phyloP scores from a whole-genome alignment of 2,113 vertebrate genomes.

The Notothenia coriiceps region DNA sequence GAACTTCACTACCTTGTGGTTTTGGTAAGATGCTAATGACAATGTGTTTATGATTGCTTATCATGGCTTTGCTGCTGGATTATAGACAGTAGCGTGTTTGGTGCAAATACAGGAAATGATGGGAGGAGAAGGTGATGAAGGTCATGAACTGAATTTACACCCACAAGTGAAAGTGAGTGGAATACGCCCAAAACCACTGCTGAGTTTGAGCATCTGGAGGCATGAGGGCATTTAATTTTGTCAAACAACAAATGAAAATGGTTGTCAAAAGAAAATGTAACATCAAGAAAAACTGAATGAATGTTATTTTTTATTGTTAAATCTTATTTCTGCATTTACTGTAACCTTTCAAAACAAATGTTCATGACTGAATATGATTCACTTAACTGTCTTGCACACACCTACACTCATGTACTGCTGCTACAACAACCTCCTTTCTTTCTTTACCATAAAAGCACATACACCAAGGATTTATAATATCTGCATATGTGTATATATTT shows the following conservation, averaged over 20 bases:
- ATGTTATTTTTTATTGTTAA: not conserved
- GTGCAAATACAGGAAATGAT: slow-evolving; percentile 42
- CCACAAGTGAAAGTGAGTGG: not conserved
- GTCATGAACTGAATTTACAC: slow-evolving; percentile 1
- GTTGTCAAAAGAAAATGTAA: not conserved
- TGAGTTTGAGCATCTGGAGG: not conserved
- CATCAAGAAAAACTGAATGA: not conserved
- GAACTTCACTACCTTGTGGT: not conserved
- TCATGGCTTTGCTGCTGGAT: slow-evolving; percentile 1
- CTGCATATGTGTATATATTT: not conserved
- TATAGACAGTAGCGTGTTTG: not conserved
- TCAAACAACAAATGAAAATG: not conserved
- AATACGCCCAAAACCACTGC: not conserved
- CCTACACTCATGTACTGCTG: not conserved
- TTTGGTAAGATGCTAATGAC: not conserved
- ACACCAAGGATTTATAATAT: not conserved
- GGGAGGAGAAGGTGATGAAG: slow-evolving; percentile 19
- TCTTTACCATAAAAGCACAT: not conserved
- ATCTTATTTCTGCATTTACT: not conserved
- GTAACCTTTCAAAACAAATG: not conserved
- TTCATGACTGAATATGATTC: not conserved
- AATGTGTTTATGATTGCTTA: not conserved
- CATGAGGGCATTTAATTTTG: not conserved
- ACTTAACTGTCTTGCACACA: not conserved
- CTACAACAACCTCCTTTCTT: not conserved